Percentiles rank a stretch among this genome's conserved stretches.
Conservation (phyloP, 2,888 invertebrate species). For the Cryptosula pallasiana region DNA sequence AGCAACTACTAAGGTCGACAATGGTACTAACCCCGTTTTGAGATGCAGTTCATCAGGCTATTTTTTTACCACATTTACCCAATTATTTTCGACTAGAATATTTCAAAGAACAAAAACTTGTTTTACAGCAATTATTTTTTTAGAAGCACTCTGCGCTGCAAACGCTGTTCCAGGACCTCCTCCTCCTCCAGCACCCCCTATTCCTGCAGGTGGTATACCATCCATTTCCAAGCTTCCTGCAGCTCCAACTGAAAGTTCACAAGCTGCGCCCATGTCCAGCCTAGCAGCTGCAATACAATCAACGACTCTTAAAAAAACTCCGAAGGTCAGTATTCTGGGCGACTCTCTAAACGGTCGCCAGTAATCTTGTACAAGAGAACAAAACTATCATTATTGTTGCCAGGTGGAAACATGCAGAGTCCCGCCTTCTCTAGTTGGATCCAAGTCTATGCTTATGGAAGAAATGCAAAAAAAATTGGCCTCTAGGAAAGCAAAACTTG, state of each 20-base stretch:
- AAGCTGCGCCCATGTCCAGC: slow-evolving; percentile 32
- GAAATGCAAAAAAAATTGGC: slow-evolving; percentile 93
- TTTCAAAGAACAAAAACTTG: neutral
- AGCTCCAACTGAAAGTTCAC: slow-evolving; percentile 23
- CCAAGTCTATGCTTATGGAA: slow-evolving; percentile 68
- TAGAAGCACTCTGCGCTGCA: neutral
- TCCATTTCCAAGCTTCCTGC: slow-evolving; percentile 29
- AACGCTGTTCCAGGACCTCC: neutral
- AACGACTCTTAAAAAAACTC: slow-evolving; percentile 61
- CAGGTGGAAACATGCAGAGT: slow-evolving; percentile 26
- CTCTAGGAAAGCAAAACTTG: slow-evolving; percentile 65
- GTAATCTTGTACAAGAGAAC: too few species aligned
- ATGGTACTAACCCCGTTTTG: too few species aligned
- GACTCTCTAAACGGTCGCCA: too few species aligned
- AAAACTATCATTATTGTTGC: too few species aligned
- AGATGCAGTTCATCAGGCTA: too few species aligned
- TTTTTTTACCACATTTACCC: too few species aligned
- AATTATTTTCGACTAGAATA: too few species aligned
- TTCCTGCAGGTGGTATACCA: slow-evolving; percentile 30
- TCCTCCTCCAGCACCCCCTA: neutral
- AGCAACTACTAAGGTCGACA: too few species aligned
- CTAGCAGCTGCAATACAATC: slow-evolving; percentile 78
- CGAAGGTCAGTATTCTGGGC: slow-evolving; percentile 32
- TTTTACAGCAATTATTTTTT: neutral
- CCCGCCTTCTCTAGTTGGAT: slow-evolving; percentile 28